A percentile compares a stretch with the other conserved stretches of the same genome.
Conservation (phyloP, 2,797 vertebrate species). For the Pseudotriccus pelzelni region DNA sequence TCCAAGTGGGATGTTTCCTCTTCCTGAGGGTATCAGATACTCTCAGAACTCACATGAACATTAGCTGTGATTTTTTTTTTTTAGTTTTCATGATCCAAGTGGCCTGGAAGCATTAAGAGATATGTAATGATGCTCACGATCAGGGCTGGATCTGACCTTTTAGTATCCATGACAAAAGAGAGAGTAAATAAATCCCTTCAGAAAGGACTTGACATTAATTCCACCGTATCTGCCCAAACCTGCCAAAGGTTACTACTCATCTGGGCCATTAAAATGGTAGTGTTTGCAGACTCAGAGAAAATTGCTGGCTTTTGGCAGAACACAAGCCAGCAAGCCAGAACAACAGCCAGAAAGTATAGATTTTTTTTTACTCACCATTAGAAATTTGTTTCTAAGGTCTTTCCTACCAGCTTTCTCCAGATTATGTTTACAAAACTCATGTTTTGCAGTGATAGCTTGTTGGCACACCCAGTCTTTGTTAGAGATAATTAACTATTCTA, state of each 20-base stretch:
- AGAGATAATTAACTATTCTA: background rate
- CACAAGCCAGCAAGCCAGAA: background rate
- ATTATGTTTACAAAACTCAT: background rate
- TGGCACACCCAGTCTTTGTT: background rate
- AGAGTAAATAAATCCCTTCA: background rate
- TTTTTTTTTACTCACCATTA: background rate
- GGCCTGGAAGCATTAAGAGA: background rate
- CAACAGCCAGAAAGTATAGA: background rate
- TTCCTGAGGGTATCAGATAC: background rate
- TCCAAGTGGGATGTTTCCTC: background rate
- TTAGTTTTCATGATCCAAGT: background rate
- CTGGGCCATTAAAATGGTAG: background rate
- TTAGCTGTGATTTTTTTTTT: background rate
- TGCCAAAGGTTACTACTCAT: background rate
- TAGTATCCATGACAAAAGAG: background rate
- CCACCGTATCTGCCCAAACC: background rate
- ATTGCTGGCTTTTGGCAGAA: background rate
- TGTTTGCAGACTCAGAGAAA: background rate
- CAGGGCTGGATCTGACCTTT: background rate
- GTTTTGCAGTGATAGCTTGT: background rate
- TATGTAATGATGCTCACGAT: background rate
- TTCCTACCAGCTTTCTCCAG: background rate
- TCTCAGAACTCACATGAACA: background rate
- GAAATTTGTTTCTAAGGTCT: background rate
- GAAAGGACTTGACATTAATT: constrained; percentile 6